phyloP scores from a whole-genome alignment of 2,888 invertebrate genomes.

The Pammene fasciana region DNA sequence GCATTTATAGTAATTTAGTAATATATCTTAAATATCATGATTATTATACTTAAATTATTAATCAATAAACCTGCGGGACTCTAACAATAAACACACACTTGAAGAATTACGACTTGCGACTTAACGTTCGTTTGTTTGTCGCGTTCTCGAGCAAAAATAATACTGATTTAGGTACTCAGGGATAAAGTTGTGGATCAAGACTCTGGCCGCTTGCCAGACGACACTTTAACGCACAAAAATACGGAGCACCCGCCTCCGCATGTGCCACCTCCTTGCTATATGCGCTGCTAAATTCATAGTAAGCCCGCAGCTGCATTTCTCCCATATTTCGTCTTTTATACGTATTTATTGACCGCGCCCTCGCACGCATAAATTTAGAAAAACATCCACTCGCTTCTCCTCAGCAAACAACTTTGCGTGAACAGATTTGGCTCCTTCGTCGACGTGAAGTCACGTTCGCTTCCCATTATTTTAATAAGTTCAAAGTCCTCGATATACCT shows the following conservation, averaged over 20 bases:
- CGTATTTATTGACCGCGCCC: constrained; percentile 39
- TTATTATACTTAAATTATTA: background rate
- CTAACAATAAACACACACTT: constrained; percentile 22
- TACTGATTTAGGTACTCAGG: constrained; percentile 46
- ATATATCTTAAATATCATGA: no score
- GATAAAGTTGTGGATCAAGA: constrained; percentile 54
- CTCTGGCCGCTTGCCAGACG: constrained; percentile 66
- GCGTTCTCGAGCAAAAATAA: constrained; percentile 40
- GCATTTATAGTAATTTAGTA: no score
- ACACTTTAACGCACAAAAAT: constrained; percentile 54
- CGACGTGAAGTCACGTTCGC: constrained; percentile 32
- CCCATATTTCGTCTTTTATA: constrained; percentile 31
- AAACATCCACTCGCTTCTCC: constrained; percentile 25
- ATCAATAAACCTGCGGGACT: background rate
- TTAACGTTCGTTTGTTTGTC: constrained; percentile 49
- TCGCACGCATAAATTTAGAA: constrained; percentile 35
- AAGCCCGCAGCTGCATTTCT: constrained; percentile 36
- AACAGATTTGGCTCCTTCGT: constrained; percentile 28
- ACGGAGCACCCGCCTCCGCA: constrained; percentile 15
- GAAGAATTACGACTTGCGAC: constrained; percentile 18
- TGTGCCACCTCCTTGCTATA: constrained; percentile 37
- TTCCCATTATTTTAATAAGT: constrained; percentile 34
- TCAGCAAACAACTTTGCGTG: constrained; percentile 28
- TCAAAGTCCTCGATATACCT: constrained; percentile 10
- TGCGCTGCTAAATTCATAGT: constrained; percentile 31